Percentiles rank a stretch among this genome's conserved stretches.
Evolutionary conservation across 2,797 vertebrate genomes (phyloP).

Genomic region (Astyanax mexicanus): DNA sequence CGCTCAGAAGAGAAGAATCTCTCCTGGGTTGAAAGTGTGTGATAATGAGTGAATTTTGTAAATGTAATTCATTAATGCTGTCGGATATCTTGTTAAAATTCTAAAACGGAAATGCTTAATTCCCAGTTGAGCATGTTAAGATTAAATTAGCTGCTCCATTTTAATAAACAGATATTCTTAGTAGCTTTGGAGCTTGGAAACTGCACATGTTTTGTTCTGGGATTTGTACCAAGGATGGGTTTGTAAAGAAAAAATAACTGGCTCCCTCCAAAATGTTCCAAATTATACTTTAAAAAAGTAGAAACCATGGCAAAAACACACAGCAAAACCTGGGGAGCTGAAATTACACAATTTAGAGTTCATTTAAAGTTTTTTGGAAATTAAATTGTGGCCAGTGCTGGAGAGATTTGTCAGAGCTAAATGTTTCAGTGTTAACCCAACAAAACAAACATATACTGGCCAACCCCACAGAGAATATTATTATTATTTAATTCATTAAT

Average conservation of each 20-base stretch:
- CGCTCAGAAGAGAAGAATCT: neutral
- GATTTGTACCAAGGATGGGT: neutral
- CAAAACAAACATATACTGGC: no score
- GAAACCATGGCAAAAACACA: no score
- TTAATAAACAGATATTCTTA: constrained; percentile 1
- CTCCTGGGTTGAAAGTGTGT: neutral
- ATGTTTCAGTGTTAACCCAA: no score
- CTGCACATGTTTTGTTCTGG: neutral
- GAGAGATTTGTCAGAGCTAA: no score
- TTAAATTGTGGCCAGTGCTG: no score
- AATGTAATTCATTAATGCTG: neutral
- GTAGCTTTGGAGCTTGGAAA: neutral
- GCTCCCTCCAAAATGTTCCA: neutral
- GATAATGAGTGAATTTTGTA: neutral
- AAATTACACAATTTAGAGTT: no score
- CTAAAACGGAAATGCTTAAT: neutral
- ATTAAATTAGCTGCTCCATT: neutral
- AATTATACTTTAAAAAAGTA: no score
- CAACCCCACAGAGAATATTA: no score
- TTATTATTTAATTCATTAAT: no score
- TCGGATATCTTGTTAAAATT: neutral
- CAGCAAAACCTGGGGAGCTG: no score
- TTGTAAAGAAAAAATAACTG: neutral
- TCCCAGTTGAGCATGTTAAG: neutral
- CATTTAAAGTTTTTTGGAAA: no score